These are phyloP conservation scores for Pyralis farinalis DNA, from an alignment of 2,888 invertebrate species.

Conservation along the genomic window DNA sequence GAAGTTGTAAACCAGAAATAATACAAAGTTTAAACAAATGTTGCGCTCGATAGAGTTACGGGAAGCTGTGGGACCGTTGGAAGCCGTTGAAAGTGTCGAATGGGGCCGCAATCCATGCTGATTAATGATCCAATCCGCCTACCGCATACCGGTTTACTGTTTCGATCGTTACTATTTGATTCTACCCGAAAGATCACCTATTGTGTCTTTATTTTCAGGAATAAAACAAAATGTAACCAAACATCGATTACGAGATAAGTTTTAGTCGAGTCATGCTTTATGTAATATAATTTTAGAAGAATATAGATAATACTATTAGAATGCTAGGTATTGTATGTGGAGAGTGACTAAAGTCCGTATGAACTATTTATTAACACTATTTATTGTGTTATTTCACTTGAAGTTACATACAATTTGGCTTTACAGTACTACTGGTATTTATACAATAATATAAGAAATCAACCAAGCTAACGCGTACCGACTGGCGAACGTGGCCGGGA, in stretches of 20 bases:
- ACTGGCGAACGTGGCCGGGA: too few species aligned
- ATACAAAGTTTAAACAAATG: constrained; percentile 3
- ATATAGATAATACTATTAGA: too few species aligned
- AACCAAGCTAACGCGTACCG: too few species aligned
- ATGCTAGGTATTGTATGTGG: too few species aligned
- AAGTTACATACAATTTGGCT: too few species aligned
- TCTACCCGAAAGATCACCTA: neutral
- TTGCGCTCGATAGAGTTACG: constrained; percentile 2
- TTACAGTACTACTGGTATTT: too few species aligned
- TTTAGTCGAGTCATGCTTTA: too few species aligned
- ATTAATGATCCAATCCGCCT: constrained; percentile 28
- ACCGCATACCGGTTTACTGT: constrained; percentile 23
- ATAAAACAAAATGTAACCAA: neutral
- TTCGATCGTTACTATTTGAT: constrained; percentile 2
- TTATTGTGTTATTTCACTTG: too few species aligned
- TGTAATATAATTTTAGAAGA: too few species aligned
- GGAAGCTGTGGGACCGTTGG: constrained; percentile 5
- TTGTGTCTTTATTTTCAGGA: neutral
- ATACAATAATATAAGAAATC: too few species aligned
- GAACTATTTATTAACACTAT: too few species aligned
- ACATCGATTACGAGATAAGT: neutral
- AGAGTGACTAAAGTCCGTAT: too few species aligned
- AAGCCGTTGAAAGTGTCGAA: constrained; percentile 7
- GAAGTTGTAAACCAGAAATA: constrained; percentile 2
- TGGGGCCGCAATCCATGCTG: constrained; percentile 23